These are phyloP conservation scores for Leucopsar rothschildi DNA, from an alignment of 2,113 vertebrate species.

Conservation along the genomic window DNA sequence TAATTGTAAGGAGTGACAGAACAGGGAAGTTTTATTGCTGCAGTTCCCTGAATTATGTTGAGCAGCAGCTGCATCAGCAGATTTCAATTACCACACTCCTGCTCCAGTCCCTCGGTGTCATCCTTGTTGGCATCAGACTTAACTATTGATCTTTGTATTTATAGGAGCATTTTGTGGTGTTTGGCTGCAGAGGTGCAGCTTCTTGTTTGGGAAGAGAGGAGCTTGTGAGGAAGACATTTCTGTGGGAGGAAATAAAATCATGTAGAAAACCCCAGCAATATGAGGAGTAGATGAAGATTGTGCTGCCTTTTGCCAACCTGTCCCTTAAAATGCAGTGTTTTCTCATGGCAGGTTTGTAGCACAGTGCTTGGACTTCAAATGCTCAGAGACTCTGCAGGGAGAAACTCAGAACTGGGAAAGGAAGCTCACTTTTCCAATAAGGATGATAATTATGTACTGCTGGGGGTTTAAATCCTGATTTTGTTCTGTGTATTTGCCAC, in stretches of 20 bases:
- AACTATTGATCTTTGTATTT: constrained; percentile 58
- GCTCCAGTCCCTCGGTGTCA: constrained; percentile 24
- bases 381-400: background rate
- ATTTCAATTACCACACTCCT: constrained; percentile 47
- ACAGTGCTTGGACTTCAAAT: background rate
- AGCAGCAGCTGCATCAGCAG: constrained; percentile 61
- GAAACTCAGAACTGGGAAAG: background rate
- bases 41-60: constrained; percentile 61
- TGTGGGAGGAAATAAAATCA: background rate
- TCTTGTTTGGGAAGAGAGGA: background rate
- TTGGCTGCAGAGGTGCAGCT: constrained; percentile 7
- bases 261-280: background rate
- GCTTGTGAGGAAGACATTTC: background rate
- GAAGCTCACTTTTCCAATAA: background rate
- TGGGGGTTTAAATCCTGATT: background rate
- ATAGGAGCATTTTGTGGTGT: background rate
- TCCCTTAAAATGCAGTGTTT: background rate
- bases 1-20: constrained; percentile 51
- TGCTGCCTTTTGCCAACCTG: background rate
- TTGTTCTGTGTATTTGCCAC: background rate
- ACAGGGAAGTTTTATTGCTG: constrained; percentile 60
- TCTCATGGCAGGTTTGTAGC: background rate
- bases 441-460: background rate
- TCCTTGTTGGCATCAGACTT: constrained; percentile 35
- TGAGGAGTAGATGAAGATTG: background rate